Percentiles rank a stretch among this genome's conserved stretches.
Conservation (phyloP, 1,140 invertebrate genomes). For the Venturia canescens region DNA sequence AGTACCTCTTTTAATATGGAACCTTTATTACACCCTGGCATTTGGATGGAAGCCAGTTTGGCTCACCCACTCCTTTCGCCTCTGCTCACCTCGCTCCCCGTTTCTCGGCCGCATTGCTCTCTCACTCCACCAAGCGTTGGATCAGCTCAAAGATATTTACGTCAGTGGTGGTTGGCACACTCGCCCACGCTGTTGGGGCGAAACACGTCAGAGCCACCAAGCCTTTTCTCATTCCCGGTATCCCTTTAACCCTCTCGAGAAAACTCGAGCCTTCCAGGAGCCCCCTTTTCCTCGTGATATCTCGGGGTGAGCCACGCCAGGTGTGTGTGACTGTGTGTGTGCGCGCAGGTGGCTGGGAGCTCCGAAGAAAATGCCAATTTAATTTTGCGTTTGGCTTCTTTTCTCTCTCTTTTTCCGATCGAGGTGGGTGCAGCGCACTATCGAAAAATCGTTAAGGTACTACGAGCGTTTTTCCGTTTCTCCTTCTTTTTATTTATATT, state of each 20-base stretch:
- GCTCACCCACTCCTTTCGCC: neutral
- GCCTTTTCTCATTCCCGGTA: neutral
- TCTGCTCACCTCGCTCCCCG: neutral
- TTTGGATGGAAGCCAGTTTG: constrained; percentile 33
- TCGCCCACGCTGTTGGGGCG: constrained; percentile 8
- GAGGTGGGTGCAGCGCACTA: neutral
- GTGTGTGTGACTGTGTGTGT: constrained; percentile 3
- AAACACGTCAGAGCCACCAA: constrained; percentile 12
- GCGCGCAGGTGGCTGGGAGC: constrained; percentile 28
- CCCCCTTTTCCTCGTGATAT: neutral
- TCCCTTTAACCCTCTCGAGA: constrained; percentile 1
- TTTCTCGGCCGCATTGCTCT: neutral
- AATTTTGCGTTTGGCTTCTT: constrained; percentile 27
- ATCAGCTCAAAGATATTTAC: constrained; percentile 44
- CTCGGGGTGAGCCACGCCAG: neutral
- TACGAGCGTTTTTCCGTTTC: neutral
- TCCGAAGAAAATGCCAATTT: constrained; percentile 33
- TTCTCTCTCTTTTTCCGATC: neutral
- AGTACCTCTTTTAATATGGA: constrained; percentile 29
- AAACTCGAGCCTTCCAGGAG: neutral
- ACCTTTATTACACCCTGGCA: constrained; percentile 25
- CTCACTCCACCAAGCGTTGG: constrained; percentile 4
- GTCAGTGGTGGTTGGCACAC: constrained; percentile 33
- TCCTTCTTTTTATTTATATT: neutral
- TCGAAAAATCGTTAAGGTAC: constrained; percentile 27